These are phyloP conservation scores for Sigmodon hispidus DNA, from an alignment of 2,113 vertebrate species.

Conservation along the genomic window DNA sequence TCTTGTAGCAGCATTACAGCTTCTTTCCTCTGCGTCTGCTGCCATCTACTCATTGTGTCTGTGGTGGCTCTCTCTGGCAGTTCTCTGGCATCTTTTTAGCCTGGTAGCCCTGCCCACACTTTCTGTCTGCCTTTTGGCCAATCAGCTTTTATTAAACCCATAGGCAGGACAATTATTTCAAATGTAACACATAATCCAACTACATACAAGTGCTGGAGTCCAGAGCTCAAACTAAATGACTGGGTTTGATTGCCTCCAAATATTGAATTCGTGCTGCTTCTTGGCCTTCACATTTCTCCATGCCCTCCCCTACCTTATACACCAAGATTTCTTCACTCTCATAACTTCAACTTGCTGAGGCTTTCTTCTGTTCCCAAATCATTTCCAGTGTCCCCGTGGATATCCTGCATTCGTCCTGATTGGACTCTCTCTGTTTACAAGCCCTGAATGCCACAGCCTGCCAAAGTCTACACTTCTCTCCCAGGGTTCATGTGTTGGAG, in stretches of 20 bases:
- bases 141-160: too few species aligned
- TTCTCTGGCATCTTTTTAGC: too few species aligned
- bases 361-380: neutral
- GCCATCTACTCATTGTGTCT: too few species aligned
- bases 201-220: neutral
- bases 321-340: neutral
- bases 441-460: neutral
- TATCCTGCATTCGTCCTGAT: too few species aligned
- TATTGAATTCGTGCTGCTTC: neutral
- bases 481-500: neutral
- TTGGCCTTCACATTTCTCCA: neutral
- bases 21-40: too few species aligned
- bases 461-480: neutral
- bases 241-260: neutral
- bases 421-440: neutral
- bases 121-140: too few species aligned
- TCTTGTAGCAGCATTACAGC: too few species aligned
- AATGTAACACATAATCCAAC: too few species aligned
- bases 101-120: too few species aligned
- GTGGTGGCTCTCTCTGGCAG: too few species aligned
- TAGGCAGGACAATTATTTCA: too few species aligned
- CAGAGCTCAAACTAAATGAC: neutral
- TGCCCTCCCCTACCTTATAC: neutral
- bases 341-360: neutral
- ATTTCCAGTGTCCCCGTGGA: fast-evolving